Conservation (phyloP, 1,140 invertebrate species). For the Carposina sasakii region DNA sequence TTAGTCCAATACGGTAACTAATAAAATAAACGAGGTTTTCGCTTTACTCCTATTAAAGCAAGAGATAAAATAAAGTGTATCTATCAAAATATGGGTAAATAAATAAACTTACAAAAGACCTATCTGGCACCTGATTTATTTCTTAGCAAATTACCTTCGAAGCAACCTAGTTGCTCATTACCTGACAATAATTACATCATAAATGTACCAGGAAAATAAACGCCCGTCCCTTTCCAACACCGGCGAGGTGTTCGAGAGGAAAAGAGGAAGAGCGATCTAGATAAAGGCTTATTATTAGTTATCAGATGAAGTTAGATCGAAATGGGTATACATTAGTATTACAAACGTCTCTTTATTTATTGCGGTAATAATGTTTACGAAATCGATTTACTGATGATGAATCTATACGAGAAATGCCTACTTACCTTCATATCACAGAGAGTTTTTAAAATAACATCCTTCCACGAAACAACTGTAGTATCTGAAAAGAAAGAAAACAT, state of each 20-base stretch:
- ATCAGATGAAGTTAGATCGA: conserved; percentile 50
- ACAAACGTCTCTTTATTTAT: conserved; percentile 53
- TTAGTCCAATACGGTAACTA: no score
- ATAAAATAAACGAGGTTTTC: no score
- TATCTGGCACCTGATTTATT: conserved; percentile 31
- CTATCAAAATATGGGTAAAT: no score
- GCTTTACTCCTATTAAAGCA: no score
- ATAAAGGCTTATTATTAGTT: no score
- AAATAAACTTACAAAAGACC: no score
- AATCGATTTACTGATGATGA: no score
- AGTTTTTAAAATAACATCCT: conserved; percentile 22
- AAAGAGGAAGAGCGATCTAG: conserved; percentile 39
- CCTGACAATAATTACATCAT: conserved; percentile 43
- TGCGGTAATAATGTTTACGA: conserved; percentile 32
- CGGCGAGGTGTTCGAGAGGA: conserved; percentile 20
- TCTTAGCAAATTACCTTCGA: conserved; percentile 37
- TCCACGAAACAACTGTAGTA: conserved; percentile 16
- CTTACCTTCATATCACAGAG: conserved; percentile 49
- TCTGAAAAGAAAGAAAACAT: conserved; percentile 23
- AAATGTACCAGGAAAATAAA: conserved; percentile 31
- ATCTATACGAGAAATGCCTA: conserved; percentile 14
- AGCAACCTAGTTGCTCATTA: conserved; percentile 41
- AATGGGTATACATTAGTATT: conserved; percentile 49
- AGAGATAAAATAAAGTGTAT: no score
- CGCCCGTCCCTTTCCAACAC: conserved; percentile 27